A percentile compares a stretch with the other conserved stretches of the same genome.
Conservation (phyloP, 2,113 vertebrate species). For the Grantiella picta region DNA sequence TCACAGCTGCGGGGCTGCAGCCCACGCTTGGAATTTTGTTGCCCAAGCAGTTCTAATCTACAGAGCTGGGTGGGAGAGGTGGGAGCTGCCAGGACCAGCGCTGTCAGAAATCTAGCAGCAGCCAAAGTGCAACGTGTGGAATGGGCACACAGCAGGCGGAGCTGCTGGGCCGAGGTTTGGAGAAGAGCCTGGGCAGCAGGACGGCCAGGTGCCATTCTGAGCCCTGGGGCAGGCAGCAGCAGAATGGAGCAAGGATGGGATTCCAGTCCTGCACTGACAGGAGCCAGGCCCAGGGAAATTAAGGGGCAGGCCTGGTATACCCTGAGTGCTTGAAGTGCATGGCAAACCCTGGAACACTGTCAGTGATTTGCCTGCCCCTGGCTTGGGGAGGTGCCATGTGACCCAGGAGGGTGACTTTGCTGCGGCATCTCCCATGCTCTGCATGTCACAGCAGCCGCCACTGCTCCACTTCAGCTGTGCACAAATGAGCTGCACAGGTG, state of each 20-base stretch:
- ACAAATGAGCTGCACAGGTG: background rate
- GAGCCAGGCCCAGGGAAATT: background rate
- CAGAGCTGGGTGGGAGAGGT: background rate
- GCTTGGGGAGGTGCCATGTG: background rate
- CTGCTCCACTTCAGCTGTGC: background rate
- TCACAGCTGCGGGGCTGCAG: conserved; percentile 3
- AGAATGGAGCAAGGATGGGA: background rate
- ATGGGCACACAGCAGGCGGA: fast-evolving
- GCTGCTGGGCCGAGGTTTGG: background rate
- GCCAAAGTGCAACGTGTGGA: background rate
- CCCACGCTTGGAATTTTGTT: background rate
- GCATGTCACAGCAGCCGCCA: background rate
- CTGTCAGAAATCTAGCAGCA: background rate
- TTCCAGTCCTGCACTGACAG: background rate
- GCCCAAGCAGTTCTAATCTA: background rate
- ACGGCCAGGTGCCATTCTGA: fast-evolving
- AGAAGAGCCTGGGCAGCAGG: background rate
- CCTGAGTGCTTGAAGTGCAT: background rate
- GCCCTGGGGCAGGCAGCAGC: background rate
- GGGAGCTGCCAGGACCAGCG: background rate
- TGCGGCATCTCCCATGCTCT: background rate
- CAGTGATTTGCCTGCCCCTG: fast-evolving
- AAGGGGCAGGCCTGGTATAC: background rate
- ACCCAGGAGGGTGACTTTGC: background rate
- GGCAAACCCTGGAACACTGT: fast-evolving